Evolutionary conservation across 2,113 vertebrate genomes (phyloP), one percentile per base, ranked within the genome.

Genomic region (Phycodurus eques): DNA sequence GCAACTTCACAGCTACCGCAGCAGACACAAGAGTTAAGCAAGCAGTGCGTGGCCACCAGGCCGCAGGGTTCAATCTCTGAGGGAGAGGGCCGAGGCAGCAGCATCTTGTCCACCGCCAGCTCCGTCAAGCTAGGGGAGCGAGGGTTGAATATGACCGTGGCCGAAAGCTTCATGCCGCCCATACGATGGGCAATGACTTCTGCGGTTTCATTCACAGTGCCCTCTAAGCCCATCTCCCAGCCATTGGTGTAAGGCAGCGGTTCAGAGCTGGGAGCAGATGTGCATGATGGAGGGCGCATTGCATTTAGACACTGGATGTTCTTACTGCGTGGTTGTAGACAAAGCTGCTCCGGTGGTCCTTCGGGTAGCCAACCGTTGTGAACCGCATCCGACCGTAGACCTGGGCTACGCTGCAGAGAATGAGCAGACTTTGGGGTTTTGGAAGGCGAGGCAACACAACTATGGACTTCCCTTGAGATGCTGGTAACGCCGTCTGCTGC

Each of bases 131-230:
- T 89, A 2, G 94, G 92, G 20, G 96, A 96, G 75, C 93, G 95
- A 70, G 97, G 97, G 70, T 98, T 97, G 92, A 99, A 99, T 86
- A 99, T 99, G 79, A 99, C 97, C 0, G 97, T 99, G 57, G 97
- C 96, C 0, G 97, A 99, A 73, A 99, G 93, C 89, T 97, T 98
- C 97, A 99, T 98, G 74, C 97, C 97, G 22, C 97, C 97, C 0
- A 94, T 99, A 57, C 97, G 95, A 85, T 96, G 94, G 44, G 97
- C 97, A 5, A 99, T 96, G 79, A 94, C 92, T 87, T 99, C 96
- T 0, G 97, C 97, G 0, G 89, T 93, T 89, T 96, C 94, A 0
- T 91, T 91, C 0, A 91, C 90, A 0, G 84, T 82, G 0, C 92
- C 93, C 2, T 96, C 94, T 1, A 79, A 78, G 0, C 88, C 87